phyloP scores from a whole-genome alignment of 2,888 invertebrate genomes.

The Tubulanus polymorphus region DNA sequence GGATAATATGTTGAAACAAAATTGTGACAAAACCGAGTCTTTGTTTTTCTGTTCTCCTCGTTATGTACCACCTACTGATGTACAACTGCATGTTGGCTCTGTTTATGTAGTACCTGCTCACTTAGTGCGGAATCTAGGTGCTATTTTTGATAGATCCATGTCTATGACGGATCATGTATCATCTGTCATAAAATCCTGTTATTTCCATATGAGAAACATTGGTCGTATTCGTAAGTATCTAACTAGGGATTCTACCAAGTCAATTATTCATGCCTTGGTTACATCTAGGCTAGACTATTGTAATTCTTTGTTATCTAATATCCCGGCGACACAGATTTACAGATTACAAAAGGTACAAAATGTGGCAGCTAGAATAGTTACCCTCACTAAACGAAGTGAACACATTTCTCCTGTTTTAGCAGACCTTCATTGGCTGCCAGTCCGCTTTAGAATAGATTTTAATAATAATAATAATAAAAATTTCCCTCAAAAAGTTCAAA shows the following conservation, averaged over 20 bases:
- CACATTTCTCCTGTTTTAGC: not conserved
- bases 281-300: not conserved
- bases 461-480: too few species aligned
- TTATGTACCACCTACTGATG: too few species aligned
- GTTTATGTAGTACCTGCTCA: not conserved
- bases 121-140: not conserved
- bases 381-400: not conserved
- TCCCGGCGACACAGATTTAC: not conserved
- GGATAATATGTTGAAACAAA: not conserved
- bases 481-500: too few species aligned
- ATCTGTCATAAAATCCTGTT: not conserved
- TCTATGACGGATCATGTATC: not conserved
- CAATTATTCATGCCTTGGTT: not conserved
- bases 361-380: not conserved
- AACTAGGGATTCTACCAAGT: not conserved
- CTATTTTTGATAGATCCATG: not conserved
- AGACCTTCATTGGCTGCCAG: not conserved
- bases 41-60: not conserved
- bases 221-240: not conserved
- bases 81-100: too few species aligned
- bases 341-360: not conserved
- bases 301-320: not conserved
- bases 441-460: not conserved
- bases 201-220: not conserved
- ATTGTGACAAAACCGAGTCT: not conserved